Evolutionary conservation across 1,140 invertebrate genomes (phyloP).

Genomic region (Adelges cooleyi): DNA sequence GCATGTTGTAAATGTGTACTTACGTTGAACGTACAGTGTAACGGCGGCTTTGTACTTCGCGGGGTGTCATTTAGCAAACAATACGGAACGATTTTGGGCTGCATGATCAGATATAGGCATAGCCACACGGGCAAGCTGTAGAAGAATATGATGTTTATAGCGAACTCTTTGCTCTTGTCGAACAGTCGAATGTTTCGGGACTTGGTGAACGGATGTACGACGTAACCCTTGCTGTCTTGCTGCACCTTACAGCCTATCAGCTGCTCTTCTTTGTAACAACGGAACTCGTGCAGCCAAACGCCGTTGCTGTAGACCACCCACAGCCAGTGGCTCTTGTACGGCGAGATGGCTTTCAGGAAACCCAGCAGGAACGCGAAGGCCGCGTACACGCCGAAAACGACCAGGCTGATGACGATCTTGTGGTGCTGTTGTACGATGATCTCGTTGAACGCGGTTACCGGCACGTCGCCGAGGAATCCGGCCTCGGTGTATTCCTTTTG

Average conservation of each 20-base stretch:
- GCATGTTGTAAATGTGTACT: too few relatives aligned
- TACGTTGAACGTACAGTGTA: too few relatives aligned
- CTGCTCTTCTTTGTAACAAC: not conserved
- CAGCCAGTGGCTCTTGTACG: not conserved
- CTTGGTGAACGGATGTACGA: not conserved
- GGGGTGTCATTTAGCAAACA: too few relatives aligned
- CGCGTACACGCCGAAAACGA: not conserved
- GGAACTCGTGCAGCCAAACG: not conserved
- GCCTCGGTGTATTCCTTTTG: not conserved
- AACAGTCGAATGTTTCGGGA: not conserved
- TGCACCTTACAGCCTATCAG: not conserved
- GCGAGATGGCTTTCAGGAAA: not conserved
- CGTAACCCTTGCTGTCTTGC: not conserved
- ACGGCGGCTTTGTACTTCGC: too few relatives aligned
- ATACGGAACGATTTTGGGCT: too few relatives aligned
- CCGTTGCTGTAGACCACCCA: not conserved
- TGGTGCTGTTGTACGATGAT: not conserved
- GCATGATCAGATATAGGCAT: too few relatives aligned
- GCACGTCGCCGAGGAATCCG: slow-evolving; percentile 6
- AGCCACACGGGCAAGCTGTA: not conserved
- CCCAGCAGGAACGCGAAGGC: not conserved
- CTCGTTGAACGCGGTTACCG: not conserved
- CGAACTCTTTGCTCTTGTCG: not conserved
- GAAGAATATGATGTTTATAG: not conserved
- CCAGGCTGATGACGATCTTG: not conserved